Evolutionary conservation across 1,140 invertebrate species (phyloP).

Genomic region (Drosophila sturtevanti): DNA sequence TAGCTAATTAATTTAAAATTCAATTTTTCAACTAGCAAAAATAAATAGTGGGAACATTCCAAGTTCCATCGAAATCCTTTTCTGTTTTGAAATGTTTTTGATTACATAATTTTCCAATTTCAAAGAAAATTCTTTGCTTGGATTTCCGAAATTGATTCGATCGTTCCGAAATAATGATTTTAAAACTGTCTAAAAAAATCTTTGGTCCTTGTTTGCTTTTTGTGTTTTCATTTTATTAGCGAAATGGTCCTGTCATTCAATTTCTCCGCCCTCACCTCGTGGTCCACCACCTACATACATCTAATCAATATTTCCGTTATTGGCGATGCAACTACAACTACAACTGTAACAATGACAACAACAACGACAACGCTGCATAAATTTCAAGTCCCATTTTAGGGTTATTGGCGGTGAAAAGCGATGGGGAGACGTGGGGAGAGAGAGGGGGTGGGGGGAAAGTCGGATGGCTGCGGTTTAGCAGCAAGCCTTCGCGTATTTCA

Average conservation of each 20-base stretch:
- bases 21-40: too few relatives aligned
- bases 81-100: too few relatives aligned
- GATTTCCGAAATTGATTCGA: too few relatives aligned
- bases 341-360: conserved; percentile 27
- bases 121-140: too few relatives aligned
- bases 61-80: too few relatives aligned
- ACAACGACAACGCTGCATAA: conserved; percentile 56
- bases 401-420: not conserved
- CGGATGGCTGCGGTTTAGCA: conserved; percentile 53
- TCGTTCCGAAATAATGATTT: not conserved
- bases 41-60: too few relatives aligned
- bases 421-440: too few relatives aligned
- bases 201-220: not conserved
- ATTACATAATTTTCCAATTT: too few relatives aligned
- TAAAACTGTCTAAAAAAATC: not conserved
- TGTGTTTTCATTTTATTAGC: conserved; percentile 33
- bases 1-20: too few relatives aligned
- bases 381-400: conserved; percentile 43
- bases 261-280: conserved; percentile 12
- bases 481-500: conserved; percentile 60
- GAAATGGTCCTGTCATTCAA: conserved; percentile 10
- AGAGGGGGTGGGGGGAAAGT: not conserved
- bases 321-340: conserved; percentile 48
- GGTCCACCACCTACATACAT: conserved; percentile 12
- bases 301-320: conserved; percentile 78